phyloP scores from a whole-genome alignment of 2,797 vertebrate species.

The Notamacropus eugenii region DNA sequence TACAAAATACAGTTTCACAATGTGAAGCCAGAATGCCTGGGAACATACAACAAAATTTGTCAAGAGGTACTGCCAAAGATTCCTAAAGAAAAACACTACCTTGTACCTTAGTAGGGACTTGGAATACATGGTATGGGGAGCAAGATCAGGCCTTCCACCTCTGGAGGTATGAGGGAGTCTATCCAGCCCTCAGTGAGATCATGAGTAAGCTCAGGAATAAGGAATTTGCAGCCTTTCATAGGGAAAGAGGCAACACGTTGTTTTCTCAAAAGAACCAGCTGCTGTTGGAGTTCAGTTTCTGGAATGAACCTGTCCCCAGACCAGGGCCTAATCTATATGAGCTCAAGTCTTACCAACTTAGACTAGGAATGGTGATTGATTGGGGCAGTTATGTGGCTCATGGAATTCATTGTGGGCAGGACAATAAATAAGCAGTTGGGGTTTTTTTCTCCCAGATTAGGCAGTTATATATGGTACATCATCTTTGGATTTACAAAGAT shows the following conservation, averaged over 20 bases:
- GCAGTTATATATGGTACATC: slow-evolving; percentile 96
- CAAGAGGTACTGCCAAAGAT: slow-evolving; percentile 96
- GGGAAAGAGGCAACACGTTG: slow-evolving; percentile 95
- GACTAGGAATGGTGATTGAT: slow-evolving; percentile 99
- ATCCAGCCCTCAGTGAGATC: slow-evolving; percentile 96
- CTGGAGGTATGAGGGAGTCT: slow-evolving; percentile 97
- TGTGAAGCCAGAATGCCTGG: no score
- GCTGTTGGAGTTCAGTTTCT: slow-evolving; percentile 97
- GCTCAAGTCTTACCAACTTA: slow-evolving; percentile 95
- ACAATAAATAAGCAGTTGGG: slow-evolving; percentile 92
- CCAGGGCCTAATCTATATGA: slow-evolving; percentile 96
- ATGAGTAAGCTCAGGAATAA: slow-evolving; percentile 96
- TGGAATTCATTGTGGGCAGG: slow-evolving; percentile 94
- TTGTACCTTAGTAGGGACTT: slow-evolving; percentile 98
- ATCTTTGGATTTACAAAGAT: slow-evolving; percentile 97
- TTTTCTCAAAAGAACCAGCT: slow-evolving; percentile 95
- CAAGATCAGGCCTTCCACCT: slow-evolving; percentile 99
- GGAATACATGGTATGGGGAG: slow-evolving; percentile 99
- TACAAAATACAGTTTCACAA: slow-evolving; percentile 92
- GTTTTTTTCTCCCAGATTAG: slow-evolving; percentile 99
- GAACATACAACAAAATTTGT: slow-evolving; percentile 67
- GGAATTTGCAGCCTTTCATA: slow-evolving; percentile 94
- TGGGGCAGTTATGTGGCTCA: slow-evolving; percentile 99
- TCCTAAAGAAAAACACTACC: slow-evolving; percentile 95
- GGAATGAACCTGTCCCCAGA: slow-evolving; percentile 94